Conservation (phyloP, 2,888 invertebrate species). For the Tetranychus piercei region DNA sequence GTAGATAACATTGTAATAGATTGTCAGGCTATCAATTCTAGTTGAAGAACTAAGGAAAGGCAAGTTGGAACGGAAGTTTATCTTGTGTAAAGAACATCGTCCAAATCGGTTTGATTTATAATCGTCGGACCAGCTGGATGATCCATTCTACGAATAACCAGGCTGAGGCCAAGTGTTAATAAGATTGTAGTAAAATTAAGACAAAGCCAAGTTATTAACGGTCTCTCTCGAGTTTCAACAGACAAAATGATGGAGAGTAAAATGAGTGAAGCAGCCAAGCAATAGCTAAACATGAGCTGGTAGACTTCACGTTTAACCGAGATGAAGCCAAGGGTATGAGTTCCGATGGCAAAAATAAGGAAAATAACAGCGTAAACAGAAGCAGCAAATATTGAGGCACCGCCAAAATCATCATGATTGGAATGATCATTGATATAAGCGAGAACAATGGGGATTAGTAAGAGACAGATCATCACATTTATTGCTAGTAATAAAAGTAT, state of each 20-base stretch:
- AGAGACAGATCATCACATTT: not conserved
- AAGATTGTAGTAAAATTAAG: not conserved
- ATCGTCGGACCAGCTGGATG: conserved; percentile 4
- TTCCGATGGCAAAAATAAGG: conserved; percentile 6
- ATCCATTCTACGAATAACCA: not conserved
- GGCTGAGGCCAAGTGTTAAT: not conserved
- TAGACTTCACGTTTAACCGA: not conserved
- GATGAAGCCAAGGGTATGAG: not conserved
- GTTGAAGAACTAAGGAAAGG: not conserved
- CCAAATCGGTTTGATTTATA: not conserved
- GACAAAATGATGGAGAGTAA: not conserved
- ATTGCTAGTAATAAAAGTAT: not conserved
- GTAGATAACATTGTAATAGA: not conserved
- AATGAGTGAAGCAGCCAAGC: not conserved
- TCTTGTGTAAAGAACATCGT: conserved; percentile 3
- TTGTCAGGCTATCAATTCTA: not conserved
- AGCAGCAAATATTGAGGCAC: not conserved
- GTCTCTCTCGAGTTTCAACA: not conserved
- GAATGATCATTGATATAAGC: not conserved
- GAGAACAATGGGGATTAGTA: not conserved
- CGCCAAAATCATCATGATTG: not conserved
- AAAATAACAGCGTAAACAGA: conserved; percentile 5
- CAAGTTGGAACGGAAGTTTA: not conserved
- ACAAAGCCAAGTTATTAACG: not conserved
- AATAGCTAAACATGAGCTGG: conserved; percentile 1